A percentile compares a stretch with the other conserved stretches of the same genome.
These are phyloP conservation scores for Drosophila sproati DNA, from an alignment of 1,140 invertebrate genomes.

Conservation along the genomic window DNA sequence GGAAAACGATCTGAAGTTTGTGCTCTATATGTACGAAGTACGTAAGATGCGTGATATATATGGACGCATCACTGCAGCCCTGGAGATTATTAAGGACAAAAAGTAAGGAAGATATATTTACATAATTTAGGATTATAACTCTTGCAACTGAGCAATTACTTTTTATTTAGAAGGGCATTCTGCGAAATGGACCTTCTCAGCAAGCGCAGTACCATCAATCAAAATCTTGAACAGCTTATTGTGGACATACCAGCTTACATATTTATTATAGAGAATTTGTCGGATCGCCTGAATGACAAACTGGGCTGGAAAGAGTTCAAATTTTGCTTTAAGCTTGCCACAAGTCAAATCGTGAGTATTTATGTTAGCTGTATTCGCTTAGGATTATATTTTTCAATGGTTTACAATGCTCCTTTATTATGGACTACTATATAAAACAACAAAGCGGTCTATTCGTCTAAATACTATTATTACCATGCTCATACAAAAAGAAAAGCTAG, in stretches of 20 bases:
- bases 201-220: constrained; percentile 87
- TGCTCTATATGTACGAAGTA: constrained; percentile 81
- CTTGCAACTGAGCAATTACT: neutral
- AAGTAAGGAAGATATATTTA: constrained; percentile 44
- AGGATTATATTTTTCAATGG: too few relatives aligned
- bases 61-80: constrained; percentile 66
- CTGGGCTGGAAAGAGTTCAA: constrained; percentile 89
- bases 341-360: constrained; percentile 88
- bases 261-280: constrained; percentile 87
- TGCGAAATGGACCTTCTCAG: constrained; percentile 87
- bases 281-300: constrained; percentile 87
- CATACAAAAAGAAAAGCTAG: too few relatives aligned
- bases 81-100: constrained; percentile 79
- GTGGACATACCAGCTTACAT: constrained; percentile 88
- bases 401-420: too few relatives aligned
- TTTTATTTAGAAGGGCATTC: constrained; percentile 86
- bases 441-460: too few relatives aligned
- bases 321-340: constrained; percentile 89
- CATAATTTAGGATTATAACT: neutral
- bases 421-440: too few relatives aligned
- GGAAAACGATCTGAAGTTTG: constrained; percentile 79
- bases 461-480: too few relatives aligned
- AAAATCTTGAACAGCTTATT: constrained; percentile 87
- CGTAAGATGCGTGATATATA: constrained; percentile 81
- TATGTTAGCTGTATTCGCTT: neutral